Conservation (phyloP, 2,113 vertebrate genomes). For the Oriolus oriolus region DNA sequence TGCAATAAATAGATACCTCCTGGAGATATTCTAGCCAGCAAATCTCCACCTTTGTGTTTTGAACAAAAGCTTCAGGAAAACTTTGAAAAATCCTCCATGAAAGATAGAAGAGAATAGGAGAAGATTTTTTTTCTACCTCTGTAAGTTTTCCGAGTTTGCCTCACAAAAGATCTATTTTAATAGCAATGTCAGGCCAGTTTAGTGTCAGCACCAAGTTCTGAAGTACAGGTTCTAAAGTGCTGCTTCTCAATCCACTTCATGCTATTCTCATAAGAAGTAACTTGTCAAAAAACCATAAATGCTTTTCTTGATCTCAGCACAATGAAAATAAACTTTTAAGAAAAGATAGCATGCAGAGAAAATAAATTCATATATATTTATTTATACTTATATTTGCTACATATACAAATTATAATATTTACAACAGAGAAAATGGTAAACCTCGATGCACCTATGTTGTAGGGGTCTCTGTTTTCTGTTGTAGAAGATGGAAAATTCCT, state of each 20-base stretch:
- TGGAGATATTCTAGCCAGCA: neutral
- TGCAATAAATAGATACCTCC: constrained; percentile 4
- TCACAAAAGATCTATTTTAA: neutral
- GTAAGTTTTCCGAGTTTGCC: neutral
- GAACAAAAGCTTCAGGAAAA: constrained; percentile 18
- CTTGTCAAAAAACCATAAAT: neutral
- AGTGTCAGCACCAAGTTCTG: neutral
- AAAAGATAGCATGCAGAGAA: neutral
- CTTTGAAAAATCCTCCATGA: neutral
- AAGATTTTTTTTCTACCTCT: neutral
- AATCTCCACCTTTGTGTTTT: constrained; percentile 1
- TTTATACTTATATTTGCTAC: neutral
- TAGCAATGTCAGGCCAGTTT: neutral
- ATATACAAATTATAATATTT: neutral
- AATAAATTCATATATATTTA: neutral
- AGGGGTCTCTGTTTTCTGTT: neutral
- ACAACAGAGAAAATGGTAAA: neutral
- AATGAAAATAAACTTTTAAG: neutral
- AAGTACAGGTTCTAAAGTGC: neutral
- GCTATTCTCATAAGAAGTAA: neutral
- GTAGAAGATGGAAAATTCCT: neutral
- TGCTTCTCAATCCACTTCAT: neutral
- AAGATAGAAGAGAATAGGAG: neutral
- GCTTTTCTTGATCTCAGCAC: neutral
- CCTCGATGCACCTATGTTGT: neutral